These are phyloP conservation scores for Spodoptera littoralis DNA, from an alignment of 2,888 invertebrate genomes.

Conservation along the genomic window DNA sequence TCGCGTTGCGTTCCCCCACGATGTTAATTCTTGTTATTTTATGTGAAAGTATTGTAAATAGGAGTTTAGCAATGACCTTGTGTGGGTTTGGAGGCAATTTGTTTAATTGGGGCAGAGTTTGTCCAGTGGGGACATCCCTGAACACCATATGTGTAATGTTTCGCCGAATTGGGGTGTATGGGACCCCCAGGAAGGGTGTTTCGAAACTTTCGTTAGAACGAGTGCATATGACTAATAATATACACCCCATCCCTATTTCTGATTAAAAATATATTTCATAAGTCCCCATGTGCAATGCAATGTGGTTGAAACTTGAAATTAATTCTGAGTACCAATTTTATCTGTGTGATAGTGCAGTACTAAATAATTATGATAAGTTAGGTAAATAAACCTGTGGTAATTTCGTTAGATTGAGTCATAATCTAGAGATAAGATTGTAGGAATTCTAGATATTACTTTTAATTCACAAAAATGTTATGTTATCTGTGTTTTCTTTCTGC, in stretches of 20 bases:
- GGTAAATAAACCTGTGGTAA: constrained; percentile 30
- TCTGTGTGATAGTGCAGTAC: constrained; percentile 23
- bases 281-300: constrained; percentile 22
- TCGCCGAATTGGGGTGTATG: constrained; percentile 72
- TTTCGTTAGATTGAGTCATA: constrained; percentile 37
- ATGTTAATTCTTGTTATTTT: constrained; percentile 53
- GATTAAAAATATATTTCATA: constrained; percentile 34
- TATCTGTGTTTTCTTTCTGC: constrained; percentile 26
- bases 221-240: constrained; percentile 58
- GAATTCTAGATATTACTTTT: constrained; percentile 21
- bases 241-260: constrained; percentile 40
- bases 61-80: constrained; percentile 63
- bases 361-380: constrained; percentile 37
- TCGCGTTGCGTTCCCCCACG: constrained; percentile 51
- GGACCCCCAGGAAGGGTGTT: constrained; percentile 67
- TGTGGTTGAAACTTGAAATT: constrained; percentile 27
- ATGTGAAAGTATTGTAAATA: constrained; percentile 32
- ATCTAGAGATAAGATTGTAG: constrained; percentile 10
- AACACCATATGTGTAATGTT: constrained; percentile 58
- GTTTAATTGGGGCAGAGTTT: constrained; percentile 62
- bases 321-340: constrained; percentile 24
- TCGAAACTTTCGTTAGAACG: constrained; percentile 36
- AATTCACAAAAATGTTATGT: constrained; percentile 18
- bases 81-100: constrained; percentile 56
- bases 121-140: constrained; percentile 52